phyloP scores from a whole-genome alignment of 2,888 invertebrate species.

The Agrenia bidenticulata region DNA sequence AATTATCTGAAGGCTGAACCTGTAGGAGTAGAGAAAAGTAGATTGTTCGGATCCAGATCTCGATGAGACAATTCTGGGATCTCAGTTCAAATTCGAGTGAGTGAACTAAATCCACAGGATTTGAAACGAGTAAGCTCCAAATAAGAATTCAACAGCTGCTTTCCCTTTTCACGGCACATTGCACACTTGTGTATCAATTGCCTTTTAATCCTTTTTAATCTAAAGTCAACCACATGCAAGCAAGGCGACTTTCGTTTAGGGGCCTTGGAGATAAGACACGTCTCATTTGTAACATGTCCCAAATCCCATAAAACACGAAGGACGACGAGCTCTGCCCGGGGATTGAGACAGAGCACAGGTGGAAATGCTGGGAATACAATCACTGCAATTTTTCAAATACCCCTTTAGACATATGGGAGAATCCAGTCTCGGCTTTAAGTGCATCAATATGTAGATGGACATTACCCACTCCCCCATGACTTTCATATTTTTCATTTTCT shows the following conservation, averaged over 20 bases:
- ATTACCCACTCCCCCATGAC: too few relatives aligned
- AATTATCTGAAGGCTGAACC: too few relatives aligned
- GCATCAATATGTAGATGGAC: neutral
- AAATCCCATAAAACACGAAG: neutral
- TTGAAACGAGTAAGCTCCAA: too few relatives aligned
- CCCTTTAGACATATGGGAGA: neutral
- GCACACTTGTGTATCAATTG: neutral
- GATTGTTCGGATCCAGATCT: too few relatives aligned
- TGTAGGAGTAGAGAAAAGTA: too few relatives aligned
- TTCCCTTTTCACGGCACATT: too few relatives aligned
- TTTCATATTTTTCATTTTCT: too few relatives aligned
- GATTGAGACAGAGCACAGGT: constrained; percentile 8
- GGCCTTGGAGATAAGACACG: neutral
- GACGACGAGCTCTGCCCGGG: neutral
- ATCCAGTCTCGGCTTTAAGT: neutral
- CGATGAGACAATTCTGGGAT: too few relatives aligned
- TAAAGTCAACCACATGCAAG: neutral
- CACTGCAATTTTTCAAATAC: neutral
- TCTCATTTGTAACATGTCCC: constrained; percentile 10
- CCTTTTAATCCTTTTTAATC: neutral
- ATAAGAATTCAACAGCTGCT: too few relatives aligned
- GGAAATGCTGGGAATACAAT: neutral
- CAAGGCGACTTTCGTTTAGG: neutral
- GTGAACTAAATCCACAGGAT: too few relatives aligned
- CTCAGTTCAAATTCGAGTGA: too few relatives aligned